Evolutionary conservation across 2,113 vertebrate genomes (phyloP).

Genomic region (Amphilophus citrinellus): DNA sequence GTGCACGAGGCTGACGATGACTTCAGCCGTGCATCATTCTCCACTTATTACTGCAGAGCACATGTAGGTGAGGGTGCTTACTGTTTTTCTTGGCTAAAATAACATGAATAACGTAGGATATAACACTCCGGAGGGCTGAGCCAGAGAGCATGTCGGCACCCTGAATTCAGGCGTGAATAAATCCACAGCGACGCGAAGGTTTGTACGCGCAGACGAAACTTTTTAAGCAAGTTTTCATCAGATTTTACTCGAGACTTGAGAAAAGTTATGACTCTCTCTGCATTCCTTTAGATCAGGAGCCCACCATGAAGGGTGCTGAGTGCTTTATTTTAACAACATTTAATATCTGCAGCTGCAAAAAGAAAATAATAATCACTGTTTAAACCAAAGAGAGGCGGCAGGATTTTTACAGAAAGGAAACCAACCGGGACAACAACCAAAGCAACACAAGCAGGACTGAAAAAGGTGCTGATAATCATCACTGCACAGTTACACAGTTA

Average conservation of each 20-base stretch:
- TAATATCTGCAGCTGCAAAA: not conserved
- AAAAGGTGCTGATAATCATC: not conserved
- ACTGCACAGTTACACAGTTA: not conserved
- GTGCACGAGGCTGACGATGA: no score
- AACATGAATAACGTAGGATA: accelerated
- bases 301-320: not conserved
- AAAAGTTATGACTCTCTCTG: not conserved
- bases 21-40: not conserved
- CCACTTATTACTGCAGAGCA: not conserved
- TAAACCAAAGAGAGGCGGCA: not conserved
- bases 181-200: not conserved
- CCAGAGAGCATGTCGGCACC: not conserved
- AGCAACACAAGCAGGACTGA: not conserved
- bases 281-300: no score
- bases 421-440: not conserved
- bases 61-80: not conserved
- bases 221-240: not conserved
- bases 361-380: not conserved
- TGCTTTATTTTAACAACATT: accelerated
- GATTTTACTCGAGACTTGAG: not conserved
- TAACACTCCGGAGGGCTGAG: not conserved
- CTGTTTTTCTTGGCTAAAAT: not conserved
- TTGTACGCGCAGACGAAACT: not conserved
- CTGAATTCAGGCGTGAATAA: not conserved
- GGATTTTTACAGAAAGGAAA: not conserved